Conservation (phyloP, 2,797 vertebrate species). For the Coreius guichenoti region DNA sequence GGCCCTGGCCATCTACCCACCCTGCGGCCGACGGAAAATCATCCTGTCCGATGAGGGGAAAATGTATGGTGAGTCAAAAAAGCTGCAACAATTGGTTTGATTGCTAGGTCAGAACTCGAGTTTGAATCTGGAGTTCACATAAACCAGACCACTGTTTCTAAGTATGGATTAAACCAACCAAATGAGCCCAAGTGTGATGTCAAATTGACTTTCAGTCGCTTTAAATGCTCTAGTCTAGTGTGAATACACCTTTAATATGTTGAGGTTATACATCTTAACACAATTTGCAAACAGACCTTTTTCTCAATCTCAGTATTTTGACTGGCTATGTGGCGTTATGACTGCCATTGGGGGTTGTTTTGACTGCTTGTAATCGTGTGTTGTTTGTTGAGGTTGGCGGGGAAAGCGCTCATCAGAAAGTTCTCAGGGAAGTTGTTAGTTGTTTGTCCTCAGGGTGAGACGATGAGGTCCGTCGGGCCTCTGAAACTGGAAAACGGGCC, state of each 20-base stretch:
- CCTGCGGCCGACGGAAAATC: constrained; percentile 97
- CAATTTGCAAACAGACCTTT: not conserved
- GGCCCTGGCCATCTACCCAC: constrained; percentile 97
- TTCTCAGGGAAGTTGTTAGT: constrained; percentile 41
- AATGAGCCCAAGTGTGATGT: not conserved
- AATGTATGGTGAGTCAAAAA: constrained; percentile 94
- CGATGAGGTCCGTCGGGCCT: constrained; percentile 19
- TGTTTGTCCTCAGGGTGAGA: constrained; percentile 12
- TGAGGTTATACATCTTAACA: not conserved
- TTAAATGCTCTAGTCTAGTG: not conserved
- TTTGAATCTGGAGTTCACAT: not conserved
- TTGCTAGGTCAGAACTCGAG: not conserved
- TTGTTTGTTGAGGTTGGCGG: constrained; percentile 40
- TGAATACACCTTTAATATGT: not conserved
- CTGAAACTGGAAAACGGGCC: constrained; percentile 44
- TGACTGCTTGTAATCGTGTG: constrained; percentile 12
- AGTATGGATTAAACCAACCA: not conserved
- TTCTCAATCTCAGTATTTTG: constrained; percentile 30
- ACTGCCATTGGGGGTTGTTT: constrained; percentile 22
- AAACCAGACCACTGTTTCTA: not conserved
- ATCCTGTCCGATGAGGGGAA: constrained; percentile 98
- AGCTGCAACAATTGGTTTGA: not conserved
- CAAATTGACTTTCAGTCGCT: not conserved
- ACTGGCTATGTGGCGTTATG: constrained; percentile 26
- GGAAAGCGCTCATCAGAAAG: constrained; percentile 6